A percentile compares a stretch with the other conserved stretches of the same genome.
phyloP scores from a whole-genome alignment of 2,888 invertebrate genomes.

The Rhimphoctona megacephalus region DNA sequence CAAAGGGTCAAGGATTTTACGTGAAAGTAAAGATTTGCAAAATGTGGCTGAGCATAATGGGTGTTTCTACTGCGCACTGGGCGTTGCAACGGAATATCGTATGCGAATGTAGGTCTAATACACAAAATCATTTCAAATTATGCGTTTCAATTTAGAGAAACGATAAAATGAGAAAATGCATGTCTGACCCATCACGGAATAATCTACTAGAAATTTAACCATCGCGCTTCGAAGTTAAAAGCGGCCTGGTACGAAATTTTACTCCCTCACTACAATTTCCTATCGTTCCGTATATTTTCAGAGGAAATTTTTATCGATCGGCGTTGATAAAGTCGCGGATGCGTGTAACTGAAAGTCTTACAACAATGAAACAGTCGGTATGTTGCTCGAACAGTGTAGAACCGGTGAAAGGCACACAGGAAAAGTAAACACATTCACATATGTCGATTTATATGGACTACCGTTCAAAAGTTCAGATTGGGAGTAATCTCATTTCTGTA shows the following conservation, averaged over 20 bases:
- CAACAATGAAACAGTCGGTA: conserved; percentile 43
- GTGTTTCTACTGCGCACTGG: not conserved
- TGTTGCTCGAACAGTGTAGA: conserved; percentile 54
- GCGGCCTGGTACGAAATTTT: conserved; percentile 1
- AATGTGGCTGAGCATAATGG: not conserved
- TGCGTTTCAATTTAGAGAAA: not conserved
- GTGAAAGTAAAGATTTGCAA: conserved; percentile 29
- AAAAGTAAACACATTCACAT: conserved; percentile 19
- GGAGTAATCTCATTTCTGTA: not conserved
- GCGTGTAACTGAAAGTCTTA: conserved; percentile 6
- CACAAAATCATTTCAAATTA: not conserved
- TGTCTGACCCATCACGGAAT: conserved; percentile 16
- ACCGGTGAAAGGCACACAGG: conserved; percentile 60
- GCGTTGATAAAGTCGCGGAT: conserved; percentile 11
- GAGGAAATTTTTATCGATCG: conserved; percentile 19
- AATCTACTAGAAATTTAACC: conserved; percentile 7
- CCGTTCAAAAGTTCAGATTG: not conserved
- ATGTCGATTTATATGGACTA: not conserved
- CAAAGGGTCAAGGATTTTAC: conserved; percentile 23
- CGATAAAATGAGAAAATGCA: not conserved
- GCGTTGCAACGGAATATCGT: not conserved
- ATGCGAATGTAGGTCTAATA: too few relatives aligned
- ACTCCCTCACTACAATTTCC: not conserved
- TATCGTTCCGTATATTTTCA: not conserved
- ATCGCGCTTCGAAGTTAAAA: too few relatives aligned